Percentiles rank a stretch among this genome's conserved stretches.
These are phyloP conservation scores for Leucopsar rothschildi DNA, from an alignment of 2,113 vertebrate species.

Conservation along the genomic window DNA sequence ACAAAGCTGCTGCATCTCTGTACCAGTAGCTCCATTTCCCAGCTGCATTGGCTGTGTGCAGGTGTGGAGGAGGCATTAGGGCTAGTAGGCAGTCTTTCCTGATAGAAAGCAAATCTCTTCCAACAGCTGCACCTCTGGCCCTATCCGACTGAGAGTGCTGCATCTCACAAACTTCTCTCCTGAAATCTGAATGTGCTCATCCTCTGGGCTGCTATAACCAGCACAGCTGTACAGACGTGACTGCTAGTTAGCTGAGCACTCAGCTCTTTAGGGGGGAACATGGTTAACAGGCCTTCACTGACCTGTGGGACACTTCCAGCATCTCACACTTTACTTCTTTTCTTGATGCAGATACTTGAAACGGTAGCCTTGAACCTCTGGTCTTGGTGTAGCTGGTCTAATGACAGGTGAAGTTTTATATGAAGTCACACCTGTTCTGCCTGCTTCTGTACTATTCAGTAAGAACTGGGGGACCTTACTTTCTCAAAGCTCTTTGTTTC, in stretches of 20 bases:
- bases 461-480: neutral
- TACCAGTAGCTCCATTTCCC: neutral
- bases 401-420: neutral
- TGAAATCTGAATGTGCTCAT: neutral
- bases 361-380: neutral
- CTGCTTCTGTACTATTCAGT: neutral
- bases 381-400: neutral
- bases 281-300: neutral
- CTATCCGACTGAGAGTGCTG: neutral
- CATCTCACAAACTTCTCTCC: neutral
- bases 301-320: neutral
- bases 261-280: too few relatives aligned
- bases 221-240: neutral
- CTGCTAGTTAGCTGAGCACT: neutral
- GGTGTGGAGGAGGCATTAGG: neutral
- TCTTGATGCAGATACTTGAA: neutral
- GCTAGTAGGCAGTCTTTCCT: neutral
- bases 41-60: neutral
- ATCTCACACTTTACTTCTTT: neutral
- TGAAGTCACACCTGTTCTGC: neutral
- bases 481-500: neutral
- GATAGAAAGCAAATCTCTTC: neutral
- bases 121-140: neutral
- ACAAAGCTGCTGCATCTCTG: neutral
- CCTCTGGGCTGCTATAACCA: neutral